phyloP scores from a whole-genome alignment of 2,113 vertebrate genomes.

The Microtus ochrogaster region DNA sequence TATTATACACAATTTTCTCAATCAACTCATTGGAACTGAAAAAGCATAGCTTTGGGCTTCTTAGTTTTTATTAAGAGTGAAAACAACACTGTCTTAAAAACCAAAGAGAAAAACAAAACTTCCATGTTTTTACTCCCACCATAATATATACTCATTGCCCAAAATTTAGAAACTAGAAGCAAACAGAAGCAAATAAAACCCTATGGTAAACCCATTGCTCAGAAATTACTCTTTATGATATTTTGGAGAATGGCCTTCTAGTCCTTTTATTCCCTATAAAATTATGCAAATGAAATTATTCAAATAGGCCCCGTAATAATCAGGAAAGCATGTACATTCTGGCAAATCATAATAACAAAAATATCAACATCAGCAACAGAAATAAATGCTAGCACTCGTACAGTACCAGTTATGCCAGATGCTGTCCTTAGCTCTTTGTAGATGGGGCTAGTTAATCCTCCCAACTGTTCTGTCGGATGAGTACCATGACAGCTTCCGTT shows the following conservation, averaged over 20 bases:
- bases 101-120: not conserved
- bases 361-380: not conserved
- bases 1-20: not conserved
- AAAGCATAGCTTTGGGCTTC: not conserved
- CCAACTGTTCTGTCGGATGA: accelerated
- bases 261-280: not conserved
- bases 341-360: slow-evolving; percentile 55
- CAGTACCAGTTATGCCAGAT: not conserved
- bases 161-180: slow-evolving; percentile 49
- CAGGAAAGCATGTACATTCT: slow-evolving; percentile 11
- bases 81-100: not conserved
- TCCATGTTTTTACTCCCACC: not conserved
- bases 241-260: slow-evolving; percentile 30
- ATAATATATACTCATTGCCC: not conserved
- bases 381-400: not conserved
- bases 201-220: not conserved
- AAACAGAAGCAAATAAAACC: slow-evolving; percentile 49
- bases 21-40: not conserved
- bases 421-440: not conserved
- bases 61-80: slow-evolving; percentile 18
- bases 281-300: slow-evolving; percentile 50
- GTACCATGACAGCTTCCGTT: not conserved
- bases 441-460: not conserved
- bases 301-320: not conserved
- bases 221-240: slow-evolving; percentile 32